These are phyloP conservation scores for Cherax destructor DNA, from an alignment of 1,140 invertebrate genomes.

Conservation along the genomic window DNA sequence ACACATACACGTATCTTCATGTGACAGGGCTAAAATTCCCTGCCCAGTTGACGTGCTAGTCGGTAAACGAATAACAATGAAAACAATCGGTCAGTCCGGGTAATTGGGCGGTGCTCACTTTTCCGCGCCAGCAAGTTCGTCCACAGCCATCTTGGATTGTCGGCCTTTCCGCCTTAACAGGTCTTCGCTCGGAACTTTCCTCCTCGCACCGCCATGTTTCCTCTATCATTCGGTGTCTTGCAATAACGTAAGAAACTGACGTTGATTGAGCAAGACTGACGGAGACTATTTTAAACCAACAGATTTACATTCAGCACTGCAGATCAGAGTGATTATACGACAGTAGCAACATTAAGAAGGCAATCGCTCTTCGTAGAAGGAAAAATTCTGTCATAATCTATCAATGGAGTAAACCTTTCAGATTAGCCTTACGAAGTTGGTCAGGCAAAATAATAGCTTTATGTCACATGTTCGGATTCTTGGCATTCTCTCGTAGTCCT, in stretches of 20 bases:
- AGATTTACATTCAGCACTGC: too few relatives aligned
- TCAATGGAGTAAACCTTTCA: constrained; percentile 52
- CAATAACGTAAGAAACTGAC: not conserved
- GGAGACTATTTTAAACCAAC: not conserved
- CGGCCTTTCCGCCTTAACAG: not conserved
- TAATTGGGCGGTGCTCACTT: constrained; percentile 26
- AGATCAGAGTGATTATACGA: not conserved
- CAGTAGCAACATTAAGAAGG: not conserved
- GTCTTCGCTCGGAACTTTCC: not conserved
- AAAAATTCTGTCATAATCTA: constrained; percentile 35
- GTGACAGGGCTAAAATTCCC: too few relatives aligned
- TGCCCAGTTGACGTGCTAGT: not conserved
- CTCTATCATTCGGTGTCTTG: not conserved
- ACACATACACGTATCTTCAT: too few relatives aligned
- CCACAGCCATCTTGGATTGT: constrained; percentile 8
- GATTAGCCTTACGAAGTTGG: constrained; percentile 60
- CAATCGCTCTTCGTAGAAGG: not conserved
- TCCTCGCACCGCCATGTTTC: not conserved
- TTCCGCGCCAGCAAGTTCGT: constrained; percentile 30
- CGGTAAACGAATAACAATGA: not conserved
- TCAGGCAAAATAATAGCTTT: constrained; percentile 60
- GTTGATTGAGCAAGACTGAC: not conserved
- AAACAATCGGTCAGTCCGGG: not conserved
- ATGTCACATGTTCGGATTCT: constrained; percentile 3
- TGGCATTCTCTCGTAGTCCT: not conserved